Percentiles rank a stretch among this genome's conserved stretches.
phyloP scores from a whole-genome alignment of 2,888 invertebrate species.

The Drosophila emarginata region DNA sequence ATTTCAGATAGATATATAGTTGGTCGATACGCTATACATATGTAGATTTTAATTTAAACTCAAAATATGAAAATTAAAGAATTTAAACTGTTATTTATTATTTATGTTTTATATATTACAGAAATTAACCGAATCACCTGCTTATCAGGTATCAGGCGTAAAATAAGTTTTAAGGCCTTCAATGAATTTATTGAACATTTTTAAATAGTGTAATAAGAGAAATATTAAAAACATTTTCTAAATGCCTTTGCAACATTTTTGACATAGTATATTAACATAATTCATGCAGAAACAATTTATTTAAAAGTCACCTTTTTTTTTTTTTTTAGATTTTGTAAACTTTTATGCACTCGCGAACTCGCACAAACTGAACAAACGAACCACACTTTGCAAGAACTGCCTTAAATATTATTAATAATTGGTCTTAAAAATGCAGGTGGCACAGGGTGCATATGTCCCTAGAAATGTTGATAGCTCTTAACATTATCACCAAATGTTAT shows the following conservation, averaged over 20 bases:
- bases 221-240: too few relatives aligned
- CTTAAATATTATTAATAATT: neutral
- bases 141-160: too few relatives aligned
- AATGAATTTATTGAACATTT: too few relatives aligned
- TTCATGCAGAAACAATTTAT: too few relatives aligned
- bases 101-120: neutral
- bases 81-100: neutral
- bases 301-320: too few relatives aligned
- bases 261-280: too few relatives aligned
- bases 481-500: conserved; percentile 4
- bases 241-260: neutral
- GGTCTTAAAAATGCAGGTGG: neutral
- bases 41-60: neutral
- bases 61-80: neutral
- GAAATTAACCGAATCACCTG: too few relatives aligned
- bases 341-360: neutral
- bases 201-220: too few relatives aligned
- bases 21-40: neutral
- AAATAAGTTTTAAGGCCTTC: too few relatives aligned
- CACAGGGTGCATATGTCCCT: neutral
- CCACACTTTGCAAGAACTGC: neutral
- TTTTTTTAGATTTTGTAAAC: neutral
- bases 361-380: neutral
- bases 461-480: neutral
- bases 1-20: neutral